Conservation (phyloP, 2,888 invertebrate genomes). For the Megalurothrips usitatus region DNA sequence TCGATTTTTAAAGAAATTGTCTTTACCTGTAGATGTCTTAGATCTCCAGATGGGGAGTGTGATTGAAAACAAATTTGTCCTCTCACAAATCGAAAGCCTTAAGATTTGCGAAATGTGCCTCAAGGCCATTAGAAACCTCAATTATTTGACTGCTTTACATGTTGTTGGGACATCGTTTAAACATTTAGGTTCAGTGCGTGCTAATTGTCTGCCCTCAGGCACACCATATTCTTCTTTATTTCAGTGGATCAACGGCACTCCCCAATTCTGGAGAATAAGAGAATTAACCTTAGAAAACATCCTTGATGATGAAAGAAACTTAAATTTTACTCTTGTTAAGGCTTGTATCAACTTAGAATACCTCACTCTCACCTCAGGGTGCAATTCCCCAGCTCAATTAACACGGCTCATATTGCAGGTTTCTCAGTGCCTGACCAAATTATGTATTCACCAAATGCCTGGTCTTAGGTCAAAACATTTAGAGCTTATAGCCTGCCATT, state of each 20-base stretch:
- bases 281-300: neutral
- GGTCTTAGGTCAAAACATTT: neutral
- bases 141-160: neutral
- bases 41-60: neutral
- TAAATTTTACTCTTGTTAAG: neutral
- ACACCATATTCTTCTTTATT: neutral
- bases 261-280: neutral
- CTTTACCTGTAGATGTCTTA: neutral
- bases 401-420: neutral
- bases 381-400: neutral
- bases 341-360: neutral
- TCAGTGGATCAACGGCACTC: neutral
- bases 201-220: neutral
- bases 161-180: neutral
- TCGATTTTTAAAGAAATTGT: neutral
- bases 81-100: neutral
- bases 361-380: neutral
- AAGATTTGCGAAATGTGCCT: neutral
- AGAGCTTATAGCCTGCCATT: neutral
- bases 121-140: neutral
- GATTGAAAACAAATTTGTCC: neutral
- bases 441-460: neutral
- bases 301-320: neutral
- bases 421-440: neutral
- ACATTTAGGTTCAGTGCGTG: neutral